These are phyloP conservation scores for Phainopepla nitens DNA, from an alignment of 2,113 vertebrate genomes.

Conservation along the genomic window DNA sequence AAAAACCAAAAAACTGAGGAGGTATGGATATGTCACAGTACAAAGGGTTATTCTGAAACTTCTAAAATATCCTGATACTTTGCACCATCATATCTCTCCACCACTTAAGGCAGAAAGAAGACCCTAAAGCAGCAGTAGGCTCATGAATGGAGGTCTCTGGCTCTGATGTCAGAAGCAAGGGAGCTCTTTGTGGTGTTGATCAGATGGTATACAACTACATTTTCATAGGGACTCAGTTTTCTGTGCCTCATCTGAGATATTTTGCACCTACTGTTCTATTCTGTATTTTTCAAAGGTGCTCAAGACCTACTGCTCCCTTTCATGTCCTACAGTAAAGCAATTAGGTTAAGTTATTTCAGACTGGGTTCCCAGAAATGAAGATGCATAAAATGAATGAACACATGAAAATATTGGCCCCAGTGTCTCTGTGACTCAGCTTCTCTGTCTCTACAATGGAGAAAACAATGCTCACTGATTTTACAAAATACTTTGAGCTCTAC, in stretches of 20 bases:
- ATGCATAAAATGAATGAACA: slow-evolving; percentile 53
- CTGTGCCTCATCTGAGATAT: background rate
- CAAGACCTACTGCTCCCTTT: slow-evolving; percentile 51
- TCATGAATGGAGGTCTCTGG: background rate
- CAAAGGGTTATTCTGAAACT: background rate
- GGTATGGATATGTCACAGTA: background rate
- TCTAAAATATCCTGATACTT: background rate
- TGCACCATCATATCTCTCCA: background rate
- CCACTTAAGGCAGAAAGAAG: background rate
- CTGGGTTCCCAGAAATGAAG: slow-evolving; percentile 54
- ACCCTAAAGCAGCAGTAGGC: background rate
- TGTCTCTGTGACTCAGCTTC: slow-evolving; percentile 43
- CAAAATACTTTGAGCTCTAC: background rate
- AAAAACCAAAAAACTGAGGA: background rate
- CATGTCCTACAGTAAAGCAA: slow-evolving; percentile 42
- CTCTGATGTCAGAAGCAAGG: slow-evolving; percentile 5
- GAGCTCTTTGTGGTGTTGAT: background rate
- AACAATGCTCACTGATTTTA: background rate
- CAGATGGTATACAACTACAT: background rate
- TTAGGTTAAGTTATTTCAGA: slow-evolving; percentile 64
- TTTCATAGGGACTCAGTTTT: slow-evolving; percentile 5
- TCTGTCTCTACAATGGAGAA: background rate
- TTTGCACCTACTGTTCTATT: slow-evolving; percentile 40
- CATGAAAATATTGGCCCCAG: slow-evolving; percentile 44
- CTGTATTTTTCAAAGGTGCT: slow-evolving; percentile 37